These are phyloP conservation scores for Pardosa pseudoannulata DNA, from an alignment of 2,888 invertebrate species.

Conservation along the genomic window DNA sequence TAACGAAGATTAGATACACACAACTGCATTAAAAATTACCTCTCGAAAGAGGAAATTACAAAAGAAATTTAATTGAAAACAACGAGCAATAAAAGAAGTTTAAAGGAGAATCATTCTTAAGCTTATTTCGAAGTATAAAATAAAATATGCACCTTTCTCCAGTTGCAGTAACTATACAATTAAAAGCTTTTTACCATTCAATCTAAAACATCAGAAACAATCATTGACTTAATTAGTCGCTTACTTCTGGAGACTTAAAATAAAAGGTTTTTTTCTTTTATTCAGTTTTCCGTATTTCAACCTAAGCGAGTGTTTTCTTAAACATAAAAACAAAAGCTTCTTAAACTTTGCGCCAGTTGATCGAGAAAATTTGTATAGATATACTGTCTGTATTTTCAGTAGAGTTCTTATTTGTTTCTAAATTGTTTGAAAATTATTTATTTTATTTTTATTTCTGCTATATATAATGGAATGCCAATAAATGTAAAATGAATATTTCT, in stretches of 20 bases:
- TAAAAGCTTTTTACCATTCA: constrained; percentile 59
- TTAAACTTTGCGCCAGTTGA: background rate
- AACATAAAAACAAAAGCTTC: constrained; percentile 51
- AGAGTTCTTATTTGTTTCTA: no score
- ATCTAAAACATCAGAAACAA: constrained; percentile 60
- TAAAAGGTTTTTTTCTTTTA: constrained; percentile 43
- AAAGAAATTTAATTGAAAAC: constrained; percentile 58
- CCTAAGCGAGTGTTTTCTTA: constrained; percentile 41
- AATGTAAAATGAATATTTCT: no score
- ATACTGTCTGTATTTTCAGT: no score
- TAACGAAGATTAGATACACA: no score
- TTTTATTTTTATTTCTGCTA: no score
- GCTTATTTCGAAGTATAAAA: constrained; percentile 50
- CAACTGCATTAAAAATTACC: constrained; percentile 22
- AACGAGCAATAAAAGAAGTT: constrained; percentile 40
- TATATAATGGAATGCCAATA: no score
- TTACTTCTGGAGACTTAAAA: constrained; percentile 42
- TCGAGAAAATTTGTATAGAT: no score
- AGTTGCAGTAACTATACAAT: constrained; percentile 26
- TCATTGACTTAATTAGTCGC: constrained; percentile 64
- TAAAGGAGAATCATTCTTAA: constrained; percentile 44
- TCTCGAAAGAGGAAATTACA: constrained; percentile 30
- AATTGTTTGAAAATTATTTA: no score
- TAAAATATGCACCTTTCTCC: constrained; percentile 25
- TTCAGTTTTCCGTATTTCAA: constrained; percentile 38